Evolutionary conservation across 2,113 vertebrate genomes (phyloP).

Genomic region (Rhea americana): DNA sequence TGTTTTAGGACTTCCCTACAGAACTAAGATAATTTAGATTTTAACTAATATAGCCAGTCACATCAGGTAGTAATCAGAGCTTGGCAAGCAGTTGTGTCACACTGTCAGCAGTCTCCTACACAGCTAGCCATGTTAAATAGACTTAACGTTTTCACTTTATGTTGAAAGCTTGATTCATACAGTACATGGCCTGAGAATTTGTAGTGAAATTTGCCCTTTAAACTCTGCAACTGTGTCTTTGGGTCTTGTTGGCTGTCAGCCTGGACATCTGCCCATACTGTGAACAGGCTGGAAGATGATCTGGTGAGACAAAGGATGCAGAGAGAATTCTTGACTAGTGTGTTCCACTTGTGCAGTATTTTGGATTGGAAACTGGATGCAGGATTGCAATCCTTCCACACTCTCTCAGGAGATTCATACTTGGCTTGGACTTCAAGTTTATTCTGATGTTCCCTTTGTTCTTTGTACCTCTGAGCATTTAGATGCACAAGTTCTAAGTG

Average conservation of each 20-base stretch:
- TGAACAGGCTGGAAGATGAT: background rate
- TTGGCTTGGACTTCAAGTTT: background rate
- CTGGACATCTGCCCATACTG: rapidly evolving
- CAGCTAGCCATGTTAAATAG: background rate
- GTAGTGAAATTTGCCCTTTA: background rate
- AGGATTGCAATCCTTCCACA: background rate
- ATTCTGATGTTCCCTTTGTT: background rate
- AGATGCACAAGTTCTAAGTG: background rate
- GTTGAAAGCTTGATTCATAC: background rate
- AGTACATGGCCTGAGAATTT: background rate
- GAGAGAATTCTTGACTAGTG: background rate
- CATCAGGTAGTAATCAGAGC: background rate
- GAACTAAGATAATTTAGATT: background rate
- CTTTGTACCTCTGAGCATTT: background rate
- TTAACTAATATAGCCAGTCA: background rate
- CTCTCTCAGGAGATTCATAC: background rate
- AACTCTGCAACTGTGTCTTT: background rate
- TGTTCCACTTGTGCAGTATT: background rate
- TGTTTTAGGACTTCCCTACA: background rate
- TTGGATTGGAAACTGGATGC: background rate
- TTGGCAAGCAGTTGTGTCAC: background rate
- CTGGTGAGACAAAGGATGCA: background rate
- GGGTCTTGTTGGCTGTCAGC: background rate
- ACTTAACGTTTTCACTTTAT: rapidly evolving
- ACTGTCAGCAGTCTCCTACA: background rate